phyloP scores from a whole-genome alignment of 1,140 invertebrate genomes.

The Papilio machaon region DNA sequence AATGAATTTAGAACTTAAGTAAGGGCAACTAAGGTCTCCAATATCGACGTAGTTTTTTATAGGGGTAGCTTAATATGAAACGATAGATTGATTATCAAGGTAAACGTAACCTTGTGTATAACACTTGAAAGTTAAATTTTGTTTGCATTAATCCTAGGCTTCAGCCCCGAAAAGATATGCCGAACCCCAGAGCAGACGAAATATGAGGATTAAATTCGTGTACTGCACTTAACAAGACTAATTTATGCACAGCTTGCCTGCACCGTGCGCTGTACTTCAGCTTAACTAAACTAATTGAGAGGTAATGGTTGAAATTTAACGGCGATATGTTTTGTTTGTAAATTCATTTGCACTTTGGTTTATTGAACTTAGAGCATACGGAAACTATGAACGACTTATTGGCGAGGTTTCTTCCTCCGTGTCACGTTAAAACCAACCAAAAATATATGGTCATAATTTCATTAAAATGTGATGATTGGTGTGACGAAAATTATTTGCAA shows the following conservation, averaged over 20 bases:
- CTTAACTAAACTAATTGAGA: slow-evolving; percentile 79
- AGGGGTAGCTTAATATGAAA: slow-evolving; percentile 19
- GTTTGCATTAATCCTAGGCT: slow-evolving; percentile 56
- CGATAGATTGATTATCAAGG: slow-evolving; percentile 37
- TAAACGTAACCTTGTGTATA: slow-evolving; percentile 46
- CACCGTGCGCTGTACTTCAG: slow-evolving; percentile 57
- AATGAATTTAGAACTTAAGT: slow-evolving; percentile 38
- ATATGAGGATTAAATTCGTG: slow-evolving; percentile 81
- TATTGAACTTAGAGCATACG: slow-evolving; percentile 10
- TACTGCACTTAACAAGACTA: slow-evolving; percentile 79
- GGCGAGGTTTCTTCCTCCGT: no score
- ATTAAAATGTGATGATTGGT: no score
- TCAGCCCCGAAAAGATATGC: slow-evolving; percentile 74
- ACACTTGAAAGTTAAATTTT: slow-evolving; percentile 55
- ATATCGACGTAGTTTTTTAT: slow-evolving; percentile 38
- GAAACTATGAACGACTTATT: neutral
- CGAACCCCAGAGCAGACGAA: slow-evolving; percentile 75
- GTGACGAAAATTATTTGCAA: no score
- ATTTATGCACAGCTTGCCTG: slow-evolving; percentile 73
- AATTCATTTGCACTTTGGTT: neutral
- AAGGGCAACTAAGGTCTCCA: slow-evolving; percentile 40
- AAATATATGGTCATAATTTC: no score
- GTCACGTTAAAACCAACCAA: no score
- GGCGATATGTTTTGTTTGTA: slow-evolving; percentile 58
- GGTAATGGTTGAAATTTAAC: slow-evolving; percentile 68